A percentile compares a stretch with the other conserved stretches of the same genome.
Conservation (phyloP, 2,113 vertebrate genomes). For the Hymenochirus boettgeri region DNA sequence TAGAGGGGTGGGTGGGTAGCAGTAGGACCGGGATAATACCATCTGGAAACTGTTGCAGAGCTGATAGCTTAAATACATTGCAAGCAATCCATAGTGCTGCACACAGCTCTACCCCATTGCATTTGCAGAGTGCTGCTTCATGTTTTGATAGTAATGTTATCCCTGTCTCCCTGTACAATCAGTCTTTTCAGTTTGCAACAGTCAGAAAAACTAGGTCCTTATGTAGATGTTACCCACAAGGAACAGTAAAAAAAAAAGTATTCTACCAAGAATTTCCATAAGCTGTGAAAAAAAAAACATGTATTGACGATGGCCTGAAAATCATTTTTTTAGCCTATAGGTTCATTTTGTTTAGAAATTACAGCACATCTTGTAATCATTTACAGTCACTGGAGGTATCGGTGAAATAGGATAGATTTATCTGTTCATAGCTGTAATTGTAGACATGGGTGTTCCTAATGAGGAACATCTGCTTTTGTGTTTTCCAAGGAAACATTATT, state of each 20-base stretch:
- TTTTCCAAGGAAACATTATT: constrained; percentile 97
- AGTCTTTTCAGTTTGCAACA: constrained; percentile 58
- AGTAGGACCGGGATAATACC: constrained; percentile 79
- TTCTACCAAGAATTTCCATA: constrained; percentile 46
- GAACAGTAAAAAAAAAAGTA: constrained; percentile 45
- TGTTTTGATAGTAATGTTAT: constrained; percentile 64
- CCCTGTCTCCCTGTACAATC: constrained; percentile 63
- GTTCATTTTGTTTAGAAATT: constrained; percentile 71
- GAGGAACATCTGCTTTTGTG: constrained; percentile 99
- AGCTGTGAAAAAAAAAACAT: constrained; percentile 44
- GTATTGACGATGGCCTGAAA: constrained; percentile 48
- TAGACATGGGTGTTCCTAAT: constrained; percentile 98
- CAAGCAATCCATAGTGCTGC: constrained; percentile 49
- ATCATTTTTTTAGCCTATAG: constrained; percentile 50
- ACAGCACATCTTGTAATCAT: constrained; percentile 73
- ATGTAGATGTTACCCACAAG: constrained; percentile 47
- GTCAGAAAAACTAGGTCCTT: constrained; percentile 55
- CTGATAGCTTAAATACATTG: constrained; percentile 63
- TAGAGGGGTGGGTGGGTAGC: constrained; percentile 84
- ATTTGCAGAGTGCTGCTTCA: constrained; percentile 50
- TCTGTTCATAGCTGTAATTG: constrained; percentile 91
- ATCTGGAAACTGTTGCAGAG: constrained; percentile 98
- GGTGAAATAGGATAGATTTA: constrained; percentile 83
- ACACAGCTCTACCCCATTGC: constrained; percentile 47
- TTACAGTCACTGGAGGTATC: constrained; percentile 79